These are phyloP conservation scores for Trinectes maculatus DNA, from an alignment of 2,113 vertebrate species.

Conservation along the genomic window DNA sequence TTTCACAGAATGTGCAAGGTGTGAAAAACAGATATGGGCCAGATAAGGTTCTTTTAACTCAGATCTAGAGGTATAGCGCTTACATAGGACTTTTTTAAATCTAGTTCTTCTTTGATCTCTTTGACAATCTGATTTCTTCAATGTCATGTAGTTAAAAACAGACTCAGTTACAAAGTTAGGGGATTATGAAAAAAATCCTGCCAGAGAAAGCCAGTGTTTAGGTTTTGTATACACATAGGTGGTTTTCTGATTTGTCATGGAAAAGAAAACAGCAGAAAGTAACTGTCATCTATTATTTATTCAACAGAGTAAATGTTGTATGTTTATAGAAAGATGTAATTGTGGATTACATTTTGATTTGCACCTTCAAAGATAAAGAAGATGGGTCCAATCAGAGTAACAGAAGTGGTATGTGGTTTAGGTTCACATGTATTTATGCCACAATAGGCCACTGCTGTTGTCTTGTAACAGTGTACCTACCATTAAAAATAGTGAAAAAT, in stretches of 20 bases:
- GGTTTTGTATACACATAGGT: not conserved
- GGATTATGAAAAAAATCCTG: not conserved
- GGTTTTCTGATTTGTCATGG: not conserved
- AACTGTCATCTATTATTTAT: too few species aligned
- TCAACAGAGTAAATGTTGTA: too few species aligned
- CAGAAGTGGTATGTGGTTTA: too few species aligned
- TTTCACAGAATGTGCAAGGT: not conserved
- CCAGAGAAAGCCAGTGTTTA: not conserved
- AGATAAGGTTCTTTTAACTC: not conserved
- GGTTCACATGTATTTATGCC: too few species aligned
- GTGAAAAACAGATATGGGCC: constrained; percentile 5
- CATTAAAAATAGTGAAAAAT: too few species aligned
- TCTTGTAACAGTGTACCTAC: too few species aligned
- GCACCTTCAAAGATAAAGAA: too few species aligned
- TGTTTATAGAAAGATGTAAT: too few species aligned
- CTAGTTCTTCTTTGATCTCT: not conserved
- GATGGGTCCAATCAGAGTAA: too few species aligned
- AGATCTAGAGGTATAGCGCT: not conserved
- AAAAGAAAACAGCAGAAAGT: not conserved
- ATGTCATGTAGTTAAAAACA: not conserved
- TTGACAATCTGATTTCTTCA: not conserved
- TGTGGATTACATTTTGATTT: too few species aligned
- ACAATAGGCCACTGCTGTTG: too few species aligned
- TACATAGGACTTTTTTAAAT: not conserved
- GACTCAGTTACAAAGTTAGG: not conserved